Base-by-base conservation (phyloP, 2,888 invertebrate species). In the Gerosis bhagava region DNA sequence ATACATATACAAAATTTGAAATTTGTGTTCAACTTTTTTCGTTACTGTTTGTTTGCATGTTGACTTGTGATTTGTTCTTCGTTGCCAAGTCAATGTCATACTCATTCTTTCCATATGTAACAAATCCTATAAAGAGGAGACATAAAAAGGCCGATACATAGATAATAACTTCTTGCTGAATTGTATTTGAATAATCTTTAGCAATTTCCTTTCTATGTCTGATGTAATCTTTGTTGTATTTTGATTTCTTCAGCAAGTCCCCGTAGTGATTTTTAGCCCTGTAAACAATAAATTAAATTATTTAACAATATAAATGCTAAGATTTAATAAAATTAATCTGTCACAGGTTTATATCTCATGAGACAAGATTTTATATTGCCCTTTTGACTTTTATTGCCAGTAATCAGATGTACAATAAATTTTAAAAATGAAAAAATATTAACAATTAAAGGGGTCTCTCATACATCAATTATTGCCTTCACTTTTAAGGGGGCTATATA, bases 221-320 rank as follows among this genome's bases (percentile, higher is more conserved):
- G 2, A 74, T 5, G 16, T 67, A 61, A 15, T 76, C 70, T 54
- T 62, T 83, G 1, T 81, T 73, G 39, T 69, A 59, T 51, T 72
- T 60, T 12, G 67, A 19, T 51, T 74, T 79, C 47, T 75, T 60
- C 43, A 87, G 76, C 51, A 83, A 52, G 24, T 63, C 49, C 1
- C 84, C 83, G 62, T 92, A 92, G 59, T 92, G 92, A 21, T 75
- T 66, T 51, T 74, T 80, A 0, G 91, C 77, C 89, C 89, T 88
- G 65, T 79, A 80, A 25, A 12, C 3, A 13, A 45, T 7, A 15
- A 13, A 3, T 8, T 3, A 24, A 8, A 24, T 4, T 3, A 25
- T 35, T 26, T 13, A 12, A 28, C 4, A n/a, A n/a, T 28, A 19
- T 19, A 19, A 19, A 19, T 19, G 19, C 19, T 5, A 12, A 22